phyloP scores from a whole-genome alignment of 2,888 invertebrate species.

The Hipparchia sbordonii region DNA sequence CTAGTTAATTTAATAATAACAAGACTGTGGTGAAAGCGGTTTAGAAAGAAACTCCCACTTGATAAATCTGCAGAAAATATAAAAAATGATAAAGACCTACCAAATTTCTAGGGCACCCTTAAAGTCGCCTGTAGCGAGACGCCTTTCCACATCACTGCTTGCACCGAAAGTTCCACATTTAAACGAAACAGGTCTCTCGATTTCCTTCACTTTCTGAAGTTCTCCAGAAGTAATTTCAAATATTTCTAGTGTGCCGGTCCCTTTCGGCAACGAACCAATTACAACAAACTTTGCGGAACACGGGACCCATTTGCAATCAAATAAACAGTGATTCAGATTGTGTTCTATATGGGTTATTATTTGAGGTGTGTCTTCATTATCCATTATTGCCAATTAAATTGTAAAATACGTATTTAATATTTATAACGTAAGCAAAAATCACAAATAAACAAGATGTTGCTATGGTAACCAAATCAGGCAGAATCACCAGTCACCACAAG shows the following conservation, averaged over 20 bases:
- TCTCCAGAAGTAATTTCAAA: conserved; percentile 90
- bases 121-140: conserved; percentile 96
- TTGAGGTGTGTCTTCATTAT: conserved; percentile 89
- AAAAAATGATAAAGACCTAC: conserved; percentile 69
- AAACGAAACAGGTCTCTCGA: conserved; percentile 91
- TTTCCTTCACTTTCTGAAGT: conserved; percentile 85
- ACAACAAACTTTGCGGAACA: conserved; percentile 96
- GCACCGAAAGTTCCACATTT: conserved; percentile 98
- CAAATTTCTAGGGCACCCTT: conserved; percentile 92
- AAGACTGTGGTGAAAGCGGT: too few species aligned
- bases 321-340: conserved; percentile 91
- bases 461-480: conserved; percentile 54
- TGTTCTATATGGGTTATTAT: conserved; percentile 94
- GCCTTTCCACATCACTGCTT: conserved; percentile 89
- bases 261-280: conserved; percentile 92
- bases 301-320: conserved; percentile 98
- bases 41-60: too few species aligned
- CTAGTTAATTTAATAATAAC: too few species aligned
- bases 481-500: too few species aligned
- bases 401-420: background rate
- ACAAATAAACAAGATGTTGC: conserved; percentile 61
- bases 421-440: background rate
- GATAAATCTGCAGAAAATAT: conserved; percentile 3
- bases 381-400: conserved; percentile 50
- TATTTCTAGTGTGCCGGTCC: conserved; percentile 92